phyloP scores from a whole-genome alignment of 2,797 vertebrate species.

The Alauda arvensis region DNA sequence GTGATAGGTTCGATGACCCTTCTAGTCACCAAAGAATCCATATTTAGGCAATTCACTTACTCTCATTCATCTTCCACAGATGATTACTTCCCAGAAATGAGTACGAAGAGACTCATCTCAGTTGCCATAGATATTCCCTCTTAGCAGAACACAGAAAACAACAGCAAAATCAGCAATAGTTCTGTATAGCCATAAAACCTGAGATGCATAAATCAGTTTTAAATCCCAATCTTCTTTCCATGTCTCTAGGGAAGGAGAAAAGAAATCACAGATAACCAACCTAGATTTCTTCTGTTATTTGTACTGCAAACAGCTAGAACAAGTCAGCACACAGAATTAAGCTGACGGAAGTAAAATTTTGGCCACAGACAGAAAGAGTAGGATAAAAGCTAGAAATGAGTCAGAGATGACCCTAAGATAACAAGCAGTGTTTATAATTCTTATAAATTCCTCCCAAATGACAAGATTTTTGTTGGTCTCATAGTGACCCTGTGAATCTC shows the following conservation, averaged over 20 bases:
- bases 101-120: background rate
- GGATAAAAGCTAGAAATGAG: conserved; percentile 41
- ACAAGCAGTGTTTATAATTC: conserved; percentile 33
- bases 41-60: background rate
- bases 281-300: background rate
- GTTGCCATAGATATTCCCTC: background rate
- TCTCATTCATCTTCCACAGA: background rate
- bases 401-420: conserved; percentile 51
- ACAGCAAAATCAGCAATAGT: background rate
- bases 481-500: background rate
- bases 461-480: conserved; percentile 11
- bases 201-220: background rate
- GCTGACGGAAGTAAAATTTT: conserved; percentile 15
- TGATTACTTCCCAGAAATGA: background rate
- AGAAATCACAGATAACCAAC: background rate
- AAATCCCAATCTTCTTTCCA: background rate
- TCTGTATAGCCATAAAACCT: background rate
- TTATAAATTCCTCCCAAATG: conserved; percentile 39
- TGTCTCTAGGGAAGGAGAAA: background rate
- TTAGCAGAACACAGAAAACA: background rate
- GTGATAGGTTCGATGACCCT: background rate
- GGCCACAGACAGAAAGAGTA: background rate
- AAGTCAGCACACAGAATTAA: conserved; percentile 27
- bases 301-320: background rate
- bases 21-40: background rate